These are phyloP conservation scores for Pogonocichla stellata DNA, from an alignment of 2,113 vertebrate genomes.

Conservation along the genomic window DNA sequence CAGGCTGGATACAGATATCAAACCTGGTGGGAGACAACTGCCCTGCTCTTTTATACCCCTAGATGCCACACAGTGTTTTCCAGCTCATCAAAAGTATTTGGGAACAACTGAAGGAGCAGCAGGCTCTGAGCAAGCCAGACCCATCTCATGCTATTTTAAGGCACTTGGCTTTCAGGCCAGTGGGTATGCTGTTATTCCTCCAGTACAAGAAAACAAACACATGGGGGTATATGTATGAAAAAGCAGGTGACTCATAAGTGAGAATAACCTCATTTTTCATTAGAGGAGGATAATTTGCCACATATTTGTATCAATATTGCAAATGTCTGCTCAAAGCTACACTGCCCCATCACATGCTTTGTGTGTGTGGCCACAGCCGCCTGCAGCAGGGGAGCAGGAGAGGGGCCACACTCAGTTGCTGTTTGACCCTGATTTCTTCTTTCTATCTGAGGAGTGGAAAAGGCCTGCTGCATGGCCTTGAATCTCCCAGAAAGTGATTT, in stretches of 20 bases:
- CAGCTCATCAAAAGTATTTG: neutral
- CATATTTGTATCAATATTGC: slow-evolving; percentile 25
- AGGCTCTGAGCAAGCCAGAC: neutral
- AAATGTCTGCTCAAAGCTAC: neutral
- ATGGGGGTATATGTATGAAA: neutral
- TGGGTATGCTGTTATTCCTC: neutral
- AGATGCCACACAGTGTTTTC: neutral
- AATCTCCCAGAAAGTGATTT: neutral
- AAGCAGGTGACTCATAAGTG: slow-evolving; percentile 55
- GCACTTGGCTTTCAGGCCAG: neutral
- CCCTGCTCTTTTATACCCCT: neutral
- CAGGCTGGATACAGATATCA: neutral
- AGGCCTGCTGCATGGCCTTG: neutral
- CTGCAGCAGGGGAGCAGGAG: neutral
- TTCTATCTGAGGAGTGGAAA: neutral
- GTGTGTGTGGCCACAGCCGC: accelerated
- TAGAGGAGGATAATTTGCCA: slow-evolving; percentile 39
- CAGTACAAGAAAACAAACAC: slow-evolving; percentile 1
- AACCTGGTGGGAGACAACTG: neutral
- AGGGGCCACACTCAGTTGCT: neutral
- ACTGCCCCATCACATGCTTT: neutral
- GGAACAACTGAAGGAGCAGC: neutral
- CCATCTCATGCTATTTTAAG: neutral
- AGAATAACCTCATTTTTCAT: slow-evolving; percentile 62
- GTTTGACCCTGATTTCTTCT: neutral